Percentiles rank a stretch among this genome's conserved stretches.
Evolutionary conservation across 2,888 invertebrate genomes (phyloP).

Genomic region (Agapetus fuscipes): DNA sequence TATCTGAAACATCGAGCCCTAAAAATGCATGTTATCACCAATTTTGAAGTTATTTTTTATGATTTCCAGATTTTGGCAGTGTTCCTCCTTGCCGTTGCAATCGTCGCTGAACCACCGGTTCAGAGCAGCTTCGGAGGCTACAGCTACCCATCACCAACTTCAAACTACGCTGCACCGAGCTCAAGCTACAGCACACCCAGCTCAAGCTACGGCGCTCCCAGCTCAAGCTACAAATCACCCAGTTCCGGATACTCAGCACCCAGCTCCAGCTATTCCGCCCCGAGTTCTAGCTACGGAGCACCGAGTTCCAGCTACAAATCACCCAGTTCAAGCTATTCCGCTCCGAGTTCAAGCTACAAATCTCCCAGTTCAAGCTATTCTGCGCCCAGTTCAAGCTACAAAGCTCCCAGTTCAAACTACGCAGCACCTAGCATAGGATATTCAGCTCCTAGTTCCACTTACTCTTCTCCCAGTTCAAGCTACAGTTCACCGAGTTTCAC

Average conservation of each 20-base stretch:
- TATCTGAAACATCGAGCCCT: no score
- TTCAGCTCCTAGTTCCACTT: slow-evolving; percentile 23
- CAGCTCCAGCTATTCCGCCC: slow-evolving; percentile 25
- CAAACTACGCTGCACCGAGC: slow-evolving; percentile 7
- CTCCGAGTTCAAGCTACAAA: slow-evolving; percentile 7
- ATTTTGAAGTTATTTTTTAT: not conserved
- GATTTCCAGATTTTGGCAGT: slow-evolving; percentile 13
- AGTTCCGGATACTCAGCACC: slow-evolving; percentile 29
- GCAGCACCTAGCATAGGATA: slow-evolving; percentile 22
- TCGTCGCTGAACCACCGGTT: slow-evolving; percentile 19
- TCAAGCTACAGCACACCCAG: slow-evolving; percentile 10
- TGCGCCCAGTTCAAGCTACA: slow-evolving; percentile 17
- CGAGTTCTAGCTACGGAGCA: slow-evolving; percentile 31
- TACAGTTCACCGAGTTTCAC: slow-evolving; percentile 28
- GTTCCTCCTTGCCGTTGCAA: slow-evolving; percentile 4
- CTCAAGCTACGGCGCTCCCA: slow-evolving; percentile 10
- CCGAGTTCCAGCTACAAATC: slow-evolving; percentile 23
- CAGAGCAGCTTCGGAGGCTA: slow-evolving; percentile 15
- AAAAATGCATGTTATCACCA: no score
- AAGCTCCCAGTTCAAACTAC: slow-evolving; percentile 15
- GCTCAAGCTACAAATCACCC: slow-evolving; percentile 27
- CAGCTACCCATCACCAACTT: slow-evolving; percentile 8
- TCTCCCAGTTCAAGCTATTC: slow-evolving; percentile 26
- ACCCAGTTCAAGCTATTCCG: slow-evolving; percentile 9
- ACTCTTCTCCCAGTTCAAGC: slow-evolving; percentile 27